Evolutionary conservation across 2,888 invertebrate species (phyloP).

Genomic region (Drosophila paracracens): DNA sequence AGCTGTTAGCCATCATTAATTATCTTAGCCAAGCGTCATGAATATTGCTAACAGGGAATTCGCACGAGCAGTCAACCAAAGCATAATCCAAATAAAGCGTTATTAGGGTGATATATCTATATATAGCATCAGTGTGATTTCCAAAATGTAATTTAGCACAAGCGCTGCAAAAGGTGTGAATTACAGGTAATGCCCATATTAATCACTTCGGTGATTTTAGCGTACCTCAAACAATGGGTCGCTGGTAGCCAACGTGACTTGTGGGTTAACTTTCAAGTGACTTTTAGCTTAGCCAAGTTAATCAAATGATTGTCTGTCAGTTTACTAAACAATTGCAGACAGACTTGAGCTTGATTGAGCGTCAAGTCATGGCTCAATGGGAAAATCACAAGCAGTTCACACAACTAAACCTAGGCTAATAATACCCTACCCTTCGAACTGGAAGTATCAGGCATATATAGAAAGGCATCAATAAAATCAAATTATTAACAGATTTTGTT

Average conservation of each 20-base stretch:
- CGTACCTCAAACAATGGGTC: conserved; percentile 5
- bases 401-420: background rate
- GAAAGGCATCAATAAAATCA: background rate
- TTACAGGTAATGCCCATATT: conserved; percentile 16
- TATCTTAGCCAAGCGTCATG: conserved; percentile 8
- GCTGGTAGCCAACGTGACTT: conserved; percentile 13
- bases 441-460: too few species aligned
- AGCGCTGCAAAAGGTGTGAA: conserved; percentile 23
- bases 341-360: conserved; percentile 32
- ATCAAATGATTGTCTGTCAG: conserved; percentile 41
- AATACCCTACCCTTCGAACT: background rate
- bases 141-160: conserved; percentile 13
- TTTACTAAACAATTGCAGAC: conserved; percentile 38
- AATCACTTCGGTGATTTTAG: conserved; percentile 21
- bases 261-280: conserved; percentile 1
- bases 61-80: conserved; percentile 25
- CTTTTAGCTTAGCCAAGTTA: conserved; percentile 11
- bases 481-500: background rate
- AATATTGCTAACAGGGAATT: conserved; percentile 19
- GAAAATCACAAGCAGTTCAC: conserved; percentile 29
- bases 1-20: background rate
- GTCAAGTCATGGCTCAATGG: conserved; percentile 41
- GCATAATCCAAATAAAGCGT: conserved; percentile 17
- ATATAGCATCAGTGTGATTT: conserved; percentile 10
- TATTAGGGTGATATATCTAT: background rate